These are phyloP conservation scores for Penaeus chinensis DNA, from an alignment of 1,140 invertebrate genomes.

Conservation along the genomic window DNA sequence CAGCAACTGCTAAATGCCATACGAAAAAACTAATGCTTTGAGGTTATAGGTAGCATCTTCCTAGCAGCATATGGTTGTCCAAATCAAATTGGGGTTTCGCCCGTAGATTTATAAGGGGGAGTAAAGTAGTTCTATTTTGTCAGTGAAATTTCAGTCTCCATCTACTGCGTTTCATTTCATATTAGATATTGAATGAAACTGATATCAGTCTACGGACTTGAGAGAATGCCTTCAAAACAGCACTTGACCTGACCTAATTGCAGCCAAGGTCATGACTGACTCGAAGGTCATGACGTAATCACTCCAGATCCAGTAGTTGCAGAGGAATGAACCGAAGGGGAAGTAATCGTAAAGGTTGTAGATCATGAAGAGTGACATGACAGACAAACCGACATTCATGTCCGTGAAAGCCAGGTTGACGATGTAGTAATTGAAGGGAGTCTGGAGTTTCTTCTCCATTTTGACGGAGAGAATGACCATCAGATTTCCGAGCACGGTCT, in stretches of 20 bases:
- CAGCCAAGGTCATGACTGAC: slow-evolving; percentile 68
- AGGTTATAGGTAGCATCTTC: too few relatives aligned
- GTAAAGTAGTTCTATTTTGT: too few relatives aligned
- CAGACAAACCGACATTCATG: slow-evolving; percentile 66
- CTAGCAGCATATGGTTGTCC: too few relatives aligned
- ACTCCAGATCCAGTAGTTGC: slow-evolving; percentile 68
- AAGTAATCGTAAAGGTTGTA: slow-evolving; percentile 65
- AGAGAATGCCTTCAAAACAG: neutral
- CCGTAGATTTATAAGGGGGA: too few relatives aligned
- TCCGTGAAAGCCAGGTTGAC: slow-evolving; percentile 66
- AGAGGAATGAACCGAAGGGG: slow-evolving; percentile 66
- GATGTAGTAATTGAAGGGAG: slow-evolving; percentile 66
- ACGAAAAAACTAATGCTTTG: too few relatives aligned
- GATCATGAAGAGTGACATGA: slow-evolving; percentile 66
- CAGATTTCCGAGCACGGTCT: slow-evolving; percentile 66
- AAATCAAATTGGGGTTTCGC: too few relatives aligned
- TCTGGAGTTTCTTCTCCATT: slow-evolving; percentile 65
- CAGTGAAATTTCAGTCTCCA: too few relatives aligned
- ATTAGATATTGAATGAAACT: too few relatives aligned
- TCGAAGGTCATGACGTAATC: slow-evolving; percentile 70
- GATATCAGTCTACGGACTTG: too few relatives aligned
- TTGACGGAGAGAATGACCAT: slow-evolving; percentile 65
- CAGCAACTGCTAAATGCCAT: too few relatives aligned
- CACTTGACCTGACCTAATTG: slow-evolving; percentile 68
- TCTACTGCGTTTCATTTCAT: too few relatives aligned